Evolutionary conservation across 2,797 vertebrate genomes (phyloP).

Genomic region (Macropus fuliginosus): DNA sequence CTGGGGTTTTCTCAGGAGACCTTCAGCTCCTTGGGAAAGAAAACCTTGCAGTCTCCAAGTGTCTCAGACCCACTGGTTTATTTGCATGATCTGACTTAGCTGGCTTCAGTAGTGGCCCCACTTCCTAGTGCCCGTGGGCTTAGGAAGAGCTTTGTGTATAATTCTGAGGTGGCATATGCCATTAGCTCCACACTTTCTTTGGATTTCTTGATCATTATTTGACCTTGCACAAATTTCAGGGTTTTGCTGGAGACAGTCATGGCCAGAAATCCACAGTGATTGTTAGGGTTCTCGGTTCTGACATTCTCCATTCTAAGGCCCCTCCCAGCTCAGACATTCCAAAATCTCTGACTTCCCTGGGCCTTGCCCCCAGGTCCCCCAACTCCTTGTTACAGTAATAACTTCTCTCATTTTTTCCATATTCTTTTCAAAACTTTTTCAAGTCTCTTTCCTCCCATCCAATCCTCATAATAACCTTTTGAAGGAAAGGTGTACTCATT

Average conservation of each 20-base stretch:
- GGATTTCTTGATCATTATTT: background rate
- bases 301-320: too few relatives aligned
- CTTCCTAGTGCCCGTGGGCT: background rate
- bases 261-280: background rate
- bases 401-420: background rate
- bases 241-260: background rate
- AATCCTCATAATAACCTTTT: background rate
- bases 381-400: background rate
- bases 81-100: background rate
- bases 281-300: background rate
- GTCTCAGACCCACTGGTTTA: background rate
- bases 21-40: background rate
- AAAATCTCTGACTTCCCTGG: background rate
- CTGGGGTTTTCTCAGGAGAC: background rate
- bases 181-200: background rate
- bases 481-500: background rate
- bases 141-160: background rate
- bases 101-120: background rate
- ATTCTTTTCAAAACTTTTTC: background rate
- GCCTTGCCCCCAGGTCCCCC: background rate
- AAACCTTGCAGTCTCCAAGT: background rate
- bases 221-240: background rate
- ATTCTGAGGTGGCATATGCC: background rate
- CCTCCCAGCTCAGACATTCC: background rate
- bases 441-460: background rate